A percentile compares a stretch with the other conserved stretches of the same genome.
phyloP scores from a whole-genome alignment of 2,113 vertebrate species.

The Barnardius zonarius region DNA sequence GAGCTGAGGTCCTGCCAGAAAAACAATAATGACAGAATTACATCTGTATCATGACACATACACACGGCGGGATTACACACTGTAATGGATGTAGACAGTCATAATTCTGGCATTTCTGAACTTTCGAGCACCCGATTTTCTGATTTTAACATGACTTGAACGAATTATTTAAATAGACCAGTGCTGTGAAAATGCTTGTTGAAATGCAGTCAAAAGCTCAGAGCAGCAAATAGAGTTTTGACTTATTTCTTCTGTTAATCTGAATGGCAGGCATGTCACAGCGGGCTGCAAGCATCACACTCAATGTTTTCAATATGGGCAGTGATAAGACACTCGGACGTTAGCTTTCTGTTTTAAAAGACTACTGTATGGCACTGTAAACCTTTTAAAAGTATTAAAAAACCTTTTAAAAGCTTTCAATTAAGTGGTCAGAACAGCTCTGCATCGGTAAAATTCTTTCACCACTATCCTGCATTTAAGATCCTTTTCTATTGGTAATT shows the following conservation, averaged over 20 bases:
- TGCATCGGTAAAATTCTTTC: neutral
- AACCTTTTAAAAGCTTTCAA: neutral
- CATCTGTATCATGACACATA: rapidly evolving
- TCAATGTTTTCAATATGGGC: neutral
- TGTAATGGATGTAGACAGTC: neutral
- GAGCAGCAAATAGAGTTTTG: neutral
- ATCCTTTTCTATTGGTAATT: neutral
- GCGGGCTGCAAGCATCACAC: rapidly evolving
- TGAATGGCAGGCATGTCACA: neutral
- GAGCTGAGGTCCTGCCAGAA: neutral
- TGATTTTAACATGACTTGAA: neutral
- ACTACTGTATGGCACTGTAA: rapidly evolving
- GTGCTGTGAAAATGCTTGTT: neutral
- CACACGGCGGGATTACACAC: neutral
- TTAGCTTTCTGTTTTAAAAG: neutral
- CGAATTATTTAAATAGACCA: neutral
- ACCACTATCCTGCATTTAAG: neutral
- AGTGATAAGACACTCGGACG: neutral
- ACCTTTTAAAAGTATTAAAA: neutral
- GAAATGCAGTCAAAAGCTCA: neutral
- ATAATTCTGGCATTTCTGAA: neutral
- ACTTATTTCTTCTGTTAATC: neutral
- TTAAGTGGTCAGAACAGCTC: neutral
- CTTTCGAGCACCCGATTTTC: neutral
- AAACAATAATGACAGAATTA: neutral